These are phyloP conservation scores for Misgurnus mizolepis DNA, from an alignment of 2,113 vertebrate species.

Conservation along the genomic window DNA sequence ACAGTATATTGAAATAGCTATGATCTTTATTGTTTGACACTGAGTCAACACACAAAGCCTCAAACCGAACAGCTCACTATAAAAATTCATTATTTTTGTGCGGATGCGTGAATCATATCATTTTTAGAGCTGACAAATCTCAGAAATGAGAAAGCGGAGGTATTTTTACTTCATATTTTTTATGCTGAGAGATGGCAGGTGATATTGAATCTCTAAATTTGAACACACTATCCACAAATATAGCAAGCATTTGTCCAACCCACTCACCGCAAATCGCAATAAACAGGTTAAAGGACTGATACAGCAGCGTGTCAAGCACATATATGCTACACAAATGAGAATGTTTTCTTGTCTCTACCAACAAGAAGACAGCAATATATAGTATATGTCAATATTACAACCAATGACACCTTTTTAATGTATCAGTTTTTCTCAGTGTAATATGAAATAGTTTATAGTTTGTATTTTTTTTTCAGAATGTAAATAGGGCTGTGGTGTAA, in stretches of 20 bases:
- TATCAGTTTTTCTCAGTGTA: too few species aligned
- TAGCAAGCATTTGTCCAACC: neutral
- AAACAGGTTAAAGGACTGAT: neutral
- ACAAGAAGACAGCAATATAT: too few species aligned
- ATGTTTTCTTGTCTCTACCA: too few species aligned
- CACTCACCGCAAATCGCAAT: neutral
- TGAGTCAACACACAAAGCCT: neutral
- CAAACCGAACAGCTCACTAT: neutral
- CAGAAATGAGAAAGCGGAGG: constrained; percentile 16
- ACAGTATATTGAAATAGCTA: neutral
- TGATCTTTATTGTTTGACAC: neutral
- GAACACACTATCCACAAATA: neutral
- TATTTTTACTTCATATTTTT: neutral
- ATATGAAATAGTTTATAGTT: neutral
- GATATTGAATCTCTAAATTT: neutral
- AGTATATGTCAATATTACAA: too few species aligned
- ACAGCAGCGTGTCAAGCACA: neutral
- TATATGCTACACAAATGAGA: too few species aligned
- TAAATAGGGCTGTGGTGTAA: constrained; percentile 26
- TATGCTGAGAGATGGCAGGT: neutral
- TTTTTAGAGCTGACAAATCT: neutral
- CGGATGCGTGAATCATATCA: constrained; percentile 23
- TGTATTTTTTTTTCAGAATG: neutral
- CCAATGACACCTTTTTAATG: neutral
- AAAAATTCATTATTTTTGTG: constrained; percentile 6